A percentile compares a stretch with the other conserved stretches of the same genome.
Evolutionary conservation across 2,113 vertebrate genomes (phyloP).

Genomic region (Hydrochoerus hydrochaeris): DNA sequence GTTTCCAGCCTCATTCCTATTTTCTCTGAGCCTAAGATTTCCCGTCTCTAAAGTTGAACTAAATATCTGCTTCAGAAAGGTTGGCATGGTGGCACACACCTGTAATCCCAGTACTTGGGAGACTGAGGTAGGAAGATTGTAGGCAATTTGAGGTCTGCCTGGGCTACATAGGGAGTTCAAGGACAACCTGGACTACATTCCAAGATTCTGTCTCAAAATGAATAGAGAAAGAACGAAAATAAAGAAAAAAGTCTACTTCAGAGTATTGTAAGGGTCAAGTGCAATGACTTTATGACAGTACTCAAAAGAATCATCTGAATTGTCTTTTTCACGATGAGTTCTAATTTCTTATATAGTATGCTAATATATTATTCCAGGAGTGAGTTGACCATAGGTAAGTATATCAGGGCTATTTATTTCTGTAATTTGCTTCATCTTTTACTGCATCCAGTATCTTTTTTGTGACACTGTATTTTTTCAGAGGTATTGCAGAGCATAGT

Average conservation of each 20-base stretch:
- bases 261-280: neutral
- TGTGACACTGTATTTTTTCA: neutral
- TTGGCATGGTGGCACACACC: neutral
- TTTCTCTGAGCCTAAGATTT: constrained; percentile 1
- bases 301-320: neutral
- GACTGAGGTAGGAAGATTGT: neutral
- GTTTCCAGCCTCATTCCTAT: neutral
- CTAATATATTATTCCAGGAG: neutral
- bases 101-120: neutral
- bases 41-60: neutral
- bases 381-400: neutral
- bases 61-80: neutral
- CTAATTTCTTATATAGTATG: neutral
- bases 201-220: neutral
- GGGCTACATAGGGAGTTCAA: too few species aligned
- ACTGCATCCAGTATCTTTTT: constrained; percentile 8
- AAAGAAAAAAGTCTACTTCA: neutral
- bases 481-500: neutral
- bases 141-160: neutral
- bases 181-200: neutral
- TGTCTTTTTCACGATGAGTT: constrained; percentile 3
- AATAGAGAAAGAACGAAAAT: neutral
- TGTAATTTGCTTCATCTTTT: constrained; percentile 21
- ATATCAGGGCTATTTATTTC: constrained; percentile 12
- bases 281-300: constrained; percentile 5